Conservation (phyloP, 2,797 vertebrate genomes). For the Staurois parvus region DNA sequence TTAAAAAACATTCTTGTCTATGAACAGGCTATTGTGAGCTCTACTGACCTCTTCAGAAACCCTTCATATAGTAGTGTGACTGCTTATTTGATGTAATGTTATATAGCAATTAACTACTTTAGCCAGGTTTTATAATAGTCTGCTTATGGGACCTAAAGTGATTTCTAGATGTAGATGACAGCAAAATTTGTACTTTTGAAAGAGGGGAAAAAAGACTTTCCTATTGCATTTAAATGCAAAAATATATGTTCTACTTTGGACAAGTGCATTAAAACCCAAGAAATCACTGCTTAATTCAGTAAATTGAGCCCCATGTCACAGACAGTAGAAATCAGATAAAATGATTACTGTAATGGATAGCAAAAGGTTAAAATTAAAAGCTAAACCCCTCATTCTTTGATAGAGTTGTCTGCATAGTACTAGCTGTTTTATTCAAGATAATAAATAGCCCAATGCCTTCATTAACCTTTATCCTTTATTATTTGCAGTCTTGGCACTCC, state of each 20-base stretch:
- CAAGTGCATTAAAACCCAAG: constrained; percentile 4
- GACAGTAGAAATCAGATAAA: constrained; percentile 19
- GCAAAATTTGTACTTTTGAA: background rate
- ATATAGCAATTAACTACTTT: background rate
- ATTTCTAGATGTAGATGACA: background rate
- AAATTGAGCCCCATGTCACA: background rate
- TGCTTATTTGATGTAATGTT: background rate
- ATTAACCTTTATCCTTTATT: constrained; percentile 85
- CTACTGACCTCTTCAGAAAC: background rate
- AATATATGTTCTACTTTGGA: constrained; percentile 10
- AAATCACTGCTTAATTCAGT: constrained; percentile 7
- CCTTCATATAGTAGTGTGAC: background rate
- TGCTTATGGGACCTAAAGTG: background rate
- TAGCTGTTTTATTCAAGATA: constrained; percentile 69
- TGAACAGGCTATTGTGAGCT: background rate
- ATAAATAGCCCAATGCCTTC: constrained; percentile 72
- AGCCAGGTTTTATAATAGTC: background rate
- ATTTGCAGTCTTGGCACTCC: constrained; percentile 72
- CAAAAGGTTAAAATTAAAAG: constrained; percentile 67
- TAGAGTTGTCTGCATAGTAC: constrained; percentile 67
- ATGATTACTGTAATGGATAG: constrained; percentile 45
- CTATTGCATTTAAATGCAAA: background rate
- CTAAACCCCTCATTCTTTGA: constrained; percentile 66
- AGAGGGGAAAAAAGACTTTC: background rate
- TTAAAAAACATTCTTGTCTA: background rate